Evolutionary conservation across 2,113 vertebrate species (phyloP).

Genomic region (Tachuris rubrigastra): DNA sequence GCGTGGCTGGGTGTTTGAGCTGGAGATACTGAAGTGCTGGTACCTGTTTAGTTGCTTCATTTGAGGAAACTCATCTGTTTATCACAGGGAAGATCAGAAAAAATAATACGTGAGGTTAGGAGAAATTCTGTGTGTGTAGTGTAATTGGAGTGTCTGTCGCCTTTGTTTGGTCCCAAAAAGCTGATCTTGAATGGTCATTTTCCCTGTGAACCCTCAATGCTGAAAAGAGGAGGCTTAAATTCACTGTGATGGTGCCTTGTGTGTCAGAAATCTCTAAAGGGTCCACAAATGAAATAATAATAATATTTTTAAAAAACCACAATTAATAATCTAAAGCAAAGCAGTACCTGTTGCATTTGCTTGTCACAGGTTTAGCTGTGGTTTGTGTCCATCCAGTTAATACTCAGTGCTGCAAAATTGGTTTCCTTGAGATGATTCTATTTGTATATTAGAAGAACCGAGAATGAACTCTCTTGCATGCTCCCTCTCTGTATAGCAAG

Average conservation of each 20-base stretch:
- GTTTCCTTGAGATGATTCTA: neutral
- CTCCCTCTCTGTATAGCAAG: neutral
- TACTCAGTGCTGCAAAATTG: neutral
- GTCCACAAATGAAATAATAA: neutral
- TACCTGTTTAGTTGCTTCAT: neutral
- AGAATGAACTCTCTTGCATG: neutral
- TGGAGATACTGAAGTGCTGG: neutral
- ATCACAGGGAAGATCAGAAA: neutral
- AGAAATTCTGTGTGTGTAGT: neutral
- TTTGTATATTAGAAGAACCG: neutral
- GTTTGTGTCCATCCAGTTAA: neutral
- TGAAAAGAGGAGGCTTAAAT: neutral
- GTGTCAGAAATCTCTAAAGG: neutral
- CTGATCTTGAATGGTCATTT: neutral
- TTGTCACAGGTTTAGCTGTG: neutral
- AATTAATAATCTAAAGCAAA: neutral
- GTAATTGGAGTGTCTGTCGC: neutral
- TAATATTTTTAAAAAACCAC: neutral
- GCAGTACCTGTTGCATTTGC: neutral
- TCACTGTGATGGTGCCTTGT: neutral
- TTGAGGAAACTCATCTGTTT: neutral
- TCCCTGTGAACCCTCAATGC: accelerated
- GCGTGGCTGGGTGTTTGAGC: neutral
- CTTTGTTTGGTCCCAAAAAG: neutral
- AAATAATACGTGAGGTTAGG: neutral